Conservation (phyloP, 2,113 vertebrate species). For the Centropus bengalensis region DNA sequence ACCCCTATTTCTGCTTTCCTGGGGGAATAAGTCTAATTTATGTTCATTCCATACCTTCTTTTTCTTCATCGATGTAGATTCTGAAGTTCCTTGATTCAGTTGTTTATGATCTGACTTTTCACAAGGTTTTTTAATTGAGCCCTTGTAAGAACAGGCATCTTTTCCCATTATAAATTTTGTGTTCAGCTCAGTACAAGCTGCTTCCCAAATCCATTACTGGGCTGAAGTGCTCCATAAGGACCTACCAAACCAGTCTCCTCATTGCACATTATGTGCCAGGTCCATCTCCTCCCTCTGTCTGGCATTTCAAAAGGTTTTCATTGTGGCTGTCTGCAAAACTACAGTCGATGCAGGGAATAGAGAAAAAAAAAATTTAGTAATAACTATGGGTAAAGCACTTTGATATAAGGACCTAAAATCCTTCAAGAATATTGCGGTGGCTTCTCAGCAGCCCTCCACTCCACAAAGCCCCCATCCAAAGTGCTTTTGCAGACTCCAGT, state of each 20-base stretch:
- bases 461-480: not conserved
- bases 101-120: constrained; percentile 13
- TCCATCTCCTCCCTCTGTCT: constrained; percentile 14
- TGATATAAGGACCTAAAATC: not conserved
- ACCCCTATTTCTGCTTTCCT: constrained; percentile 1
- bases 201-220: not conserved
- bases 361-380: not conserved
- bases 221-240: not conserved
- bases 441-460: not conserved
- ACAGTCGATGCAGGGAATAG: not conserved
- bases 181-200: not conserved
- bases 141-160: not conserved
- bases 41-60: not conserved
- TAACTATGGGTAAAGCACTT: not conserved
- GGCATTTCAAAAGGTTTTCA: constrained; percentile 1
- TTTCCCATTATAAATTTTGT: not conserved
- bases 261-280: not conserved
- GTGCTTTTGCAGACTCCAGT: not conserved
- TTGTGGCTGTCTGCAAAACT: not conserved
- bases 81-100: not conserved
- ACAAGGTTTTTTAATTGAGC: not conserved
- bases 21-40: not conserved
- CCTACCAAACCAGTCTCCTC: not conserved
- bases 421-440: not conserved
- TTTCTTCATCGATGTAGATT: not conserved